A percentile compares a stretch with the other conserved stretches of the same genome.
These are phyloP conservation scores for Tamandua tetradactyla DNA, from an alignment of 2,797 vertebrate species.

Conservation along the genomic window DNA sequence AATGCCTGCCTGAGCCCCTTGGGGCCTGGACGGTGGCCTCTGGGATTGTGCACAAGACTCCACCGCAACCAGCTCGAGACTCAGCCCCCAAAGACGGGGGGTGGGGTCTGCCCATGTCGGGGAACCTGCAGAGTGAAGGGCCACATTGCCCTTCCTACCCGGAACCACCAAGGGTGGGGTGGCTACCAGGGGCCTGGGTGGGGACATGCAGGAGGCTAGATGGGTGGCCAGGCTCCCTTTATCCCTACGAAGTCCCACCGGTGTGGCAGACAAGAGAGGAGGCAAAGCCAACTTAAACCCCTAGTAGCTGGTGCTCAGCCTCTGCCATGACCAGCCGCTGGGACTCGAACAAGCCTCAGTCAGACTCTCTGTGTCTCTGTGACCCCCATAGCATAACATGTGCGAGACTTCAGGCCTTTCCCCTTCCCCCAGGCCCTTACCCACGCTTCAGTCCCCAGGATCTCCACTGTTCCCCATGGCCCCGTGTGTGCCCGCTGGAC, in stretches of 20 bases:
- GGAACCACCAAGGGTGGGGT: too few relatives aligned
- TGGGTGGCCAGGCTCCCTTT: not conserved
- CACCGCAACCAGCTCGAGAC: not conserved
- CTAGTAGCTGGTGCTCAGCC: not conserved
- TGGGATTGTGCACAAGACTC: not conserved
- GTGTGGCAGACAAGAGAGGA: not conserved
- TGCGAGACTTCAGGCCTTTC: not conserved
- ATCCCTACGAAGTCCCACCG: not conserved
- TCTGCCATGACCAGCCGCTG: not conserved
- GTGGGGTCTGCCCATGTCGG: not conserved
- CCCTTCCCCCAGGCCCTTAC: not conserved
- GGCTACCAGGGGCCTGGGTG: too few relatives aligned
- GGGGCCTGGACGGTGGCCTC: not conserved
- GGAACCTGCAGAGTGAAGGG: not conserved
- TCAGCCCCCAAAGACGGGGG: not conserved
- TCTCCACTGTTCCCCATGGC: not conserved
- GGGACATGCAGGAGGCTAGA: too few relatives aligned
- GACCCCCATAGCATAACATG: not conserved
- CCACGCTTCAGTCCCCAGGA: not conserved
- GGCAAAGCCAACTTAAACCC: not conserved
- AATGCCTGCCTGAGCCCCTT: not conserved
- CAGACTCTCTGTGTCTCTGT: not conserved
- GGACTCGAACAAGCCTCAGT: not conserved
- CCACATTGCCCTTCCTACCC: not conserved
- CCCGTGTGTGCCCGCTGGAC: not conserved